phyloP scores from a whole-genome alignment of 2,113 vertebrate genomes.

The Chaetura pelagica region DNA sequence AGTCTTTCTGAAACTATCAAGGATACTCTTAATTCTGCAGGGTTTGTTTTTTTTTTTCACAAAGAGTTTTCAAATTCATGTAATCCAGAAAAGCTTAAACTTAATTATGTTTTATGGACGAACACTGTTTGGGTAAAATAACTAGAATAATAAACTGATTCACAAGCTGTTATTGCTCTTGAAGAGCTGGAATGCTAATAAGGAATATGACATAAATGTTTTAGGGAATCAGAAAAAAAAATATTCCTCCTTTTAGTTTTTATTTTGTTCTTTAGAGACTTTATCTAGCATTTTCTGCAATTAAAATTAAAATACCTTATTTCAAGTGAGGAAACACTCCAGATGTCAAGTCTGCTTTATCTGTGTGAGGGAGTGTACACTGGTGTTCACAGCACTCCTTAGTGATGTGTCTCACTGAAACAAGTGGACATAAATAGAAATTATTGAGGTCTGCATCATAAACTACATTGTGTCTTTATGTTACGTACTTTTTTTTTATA shows the following conservation, averaged over 20 bases:
- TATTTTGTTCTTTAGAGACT: not conserved
- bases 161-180: not conserved
- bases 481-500: not conserved
- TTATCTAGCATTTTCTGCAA: not conserved
- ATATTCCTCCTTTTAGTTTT: not conserved
- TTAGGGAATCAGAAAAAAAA: not conserved
- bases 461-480: not conserved
- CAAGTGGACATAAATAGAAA: not conserved
- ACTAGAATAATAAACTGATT: not conserved
- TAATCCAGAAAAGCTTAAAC: not conserved
- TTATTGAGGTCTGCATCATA: not conserved
- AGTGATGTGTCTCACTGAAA: not conserved
- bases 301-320: not conserved
- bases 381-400: not conserved
- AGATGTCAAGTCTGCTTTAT: not conserved
- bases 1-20: not conserved
- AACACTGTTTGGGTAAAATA: not conserved
- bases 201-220: not conserved
- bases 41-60: not conserved
- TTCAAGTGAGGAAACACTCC: not conserved
- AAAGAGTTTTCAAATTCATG: not conserved
- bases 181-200: not conserved
- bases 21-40: not conserved
- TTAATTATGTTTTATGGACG: not conserved
- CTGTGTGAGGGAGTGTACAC: not conserved